A percentile compares a stretch with the other conserved stretches of the same genome.
phyloP scores from a whole-genome alignment of 2,113 vertebrate species.

The Cryptoleucopteryx plumbea region DNA sequence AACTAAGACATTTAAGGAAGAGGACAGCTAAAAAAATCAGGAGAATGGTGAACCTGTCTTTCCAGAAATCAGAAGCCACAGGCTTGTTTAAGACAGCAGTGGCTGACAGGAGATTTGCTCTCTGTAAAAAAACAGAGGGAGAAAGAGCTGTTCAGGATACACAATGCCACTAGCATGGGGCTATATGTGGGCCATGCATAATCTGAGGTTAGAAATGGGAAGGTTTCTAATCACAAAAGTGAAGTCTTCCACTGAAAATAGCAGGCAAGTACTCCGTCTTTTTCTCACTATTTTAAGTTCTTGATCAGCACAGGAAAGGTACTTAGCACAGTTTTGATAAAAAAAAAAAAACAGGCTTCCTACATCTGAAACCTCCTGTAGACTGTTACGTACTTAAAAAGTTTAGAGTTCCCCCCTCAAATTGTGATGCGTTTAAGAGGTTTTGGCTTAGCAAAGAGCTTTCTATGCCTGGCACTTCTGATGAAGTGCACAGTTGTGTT shows the following conservation, averaged over 20 bases:
- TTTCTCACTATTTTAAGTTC: neutral
- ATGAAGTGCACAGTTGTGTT: neutral
- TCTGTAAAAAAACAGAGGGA: neutral
- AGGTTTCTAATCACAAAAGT: neutral
- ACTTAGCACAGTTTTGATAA: neutral
- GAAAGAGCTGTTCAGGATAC: neutral
- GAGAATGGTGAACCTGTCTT: neutral
- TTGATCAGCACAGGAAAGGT: neutral
- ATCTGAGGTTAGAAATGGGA: neutral
- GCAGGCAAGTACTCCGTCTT: neutral
- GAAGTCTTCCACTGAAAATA: neutral
- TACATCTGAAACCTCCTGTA: neutral
- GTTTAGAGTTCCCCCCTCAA: neutral
- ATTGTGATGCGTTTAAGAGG: neutral
- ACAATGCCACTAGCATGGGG: neutral
- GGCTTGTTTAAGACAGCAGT: neutral
- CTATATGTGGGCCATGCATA: neutral
- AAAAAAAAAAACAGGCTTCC: neutral
- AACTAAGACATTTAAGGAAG: neutral
- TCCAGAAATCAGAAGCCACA: neutral
- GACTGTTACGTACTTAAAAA: neutral
- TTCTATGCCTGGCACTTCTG: neutral
- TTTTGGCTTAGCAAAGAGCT: neutral
- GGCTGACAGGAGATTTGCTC: neutral
- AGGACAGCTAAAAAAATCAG: neutral